A percentile compares a stretch with the other conserved stretches of the same genome.
These are phyloP conservation scores for Arctia plantaginis DNA, from an alignment of 2,888 invertebrate species.

Conservation along the genomic window DNA sequence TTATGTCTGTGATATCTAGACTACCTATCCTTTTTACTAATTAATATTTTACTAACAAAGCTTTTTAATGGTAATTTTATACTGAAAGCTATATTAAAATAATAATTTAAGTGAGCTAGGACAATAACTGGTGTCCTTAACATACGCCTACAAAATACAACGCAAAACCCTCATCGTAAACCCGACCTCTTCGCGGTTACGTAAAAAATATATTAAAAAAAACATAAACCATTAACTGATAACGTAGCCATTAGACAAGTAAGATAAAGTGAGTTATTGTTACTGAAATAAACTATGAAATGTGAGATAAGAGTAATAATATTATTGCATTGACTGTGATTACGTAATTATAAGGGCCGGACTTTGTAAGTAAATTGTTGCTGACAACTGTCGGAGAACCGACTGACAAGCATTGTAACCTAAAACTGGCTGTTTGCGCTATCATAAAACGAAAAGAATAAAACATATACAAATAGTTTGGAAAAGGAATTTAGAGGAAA, in stretches of 20 bases:
- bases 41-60: neutral
- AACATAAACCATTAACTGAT: conserved; percentile 68
- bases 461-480: neutral
- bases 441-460: neutral
- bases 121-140: conserved; percentile 20
- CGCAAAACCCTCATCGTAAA: conserved; percentile 57
- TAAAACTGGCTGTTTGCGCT: neutral
- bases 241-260: conserved; percentile 60
- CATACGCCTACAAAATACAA: conserved; percentile 51
- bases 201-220: conserved; percentile 51
- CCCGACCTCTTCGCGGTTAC: conserved; percentile 38
- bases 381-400: neutral
- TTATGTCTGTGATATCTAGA: neutral
- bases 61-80: neutral
- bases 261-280: conserved; percentile 59
- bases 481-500: neutral
- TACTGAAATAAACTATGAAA: conserved; percentile 50
- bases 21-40: neutral
- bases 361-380: conserved; percentile 12
- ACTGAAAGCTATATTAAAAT: neutral
- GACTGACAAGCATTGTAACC: neutral
- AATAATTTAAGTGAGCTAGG: neutral
- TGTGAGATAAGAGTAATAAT: conserved; percentile 43
- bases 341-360: conserved; percentile 12
- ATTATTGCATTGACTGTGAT: conserved; percentile 36